phyloP scores from a whole-genome alignment of 2,888 invertebrate species.

The Morpho deidamia region DNA sequence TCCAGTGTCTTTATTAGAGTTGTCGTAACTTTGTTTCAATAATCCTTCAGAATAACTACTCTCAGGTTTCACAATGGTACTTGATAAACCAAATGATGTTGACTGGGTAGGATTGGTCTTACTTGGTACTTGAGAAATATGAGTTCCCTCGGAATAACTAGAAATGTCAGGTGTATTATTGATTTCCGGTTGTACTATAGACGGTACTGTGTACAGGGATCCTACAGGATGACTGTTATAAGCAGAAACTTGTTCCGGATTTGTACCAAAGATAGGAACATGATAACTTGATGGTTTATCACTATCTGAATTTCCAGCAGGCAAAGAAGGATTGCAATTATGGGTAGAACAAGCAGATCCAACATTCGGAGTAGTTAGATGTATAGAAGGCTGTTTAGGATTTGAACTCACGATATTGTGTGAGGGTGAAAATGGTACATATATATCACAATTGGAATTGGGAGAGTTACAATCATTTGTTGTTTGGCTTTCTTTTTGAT shows the following conservation, averaged over 20 bases:
- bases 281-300: constrained; percentile 37
- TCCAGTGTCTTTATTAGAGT: background rate
- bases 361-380: constrained; percentile 48
- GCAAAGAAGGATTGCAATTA: constrained; percentile 23
- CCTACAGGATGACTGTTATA: constrained; percentile 1
- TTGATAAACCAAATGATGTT: background rate
- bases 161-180: constrained; percentile 6
- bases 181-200: background rate
- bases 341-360: constrained; percentile 32
- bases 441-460: constrained; percentile 11
- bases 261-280: constrained; percentile 30
- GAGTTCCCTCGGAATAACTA: constrained; percentile 18
- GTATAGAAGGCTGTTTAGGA: constrained; percentile 33
- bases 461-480: constrained; percentile 11
- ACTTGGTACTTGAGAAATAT: constrained; percentile 8
- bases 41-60: background rate
- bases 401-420: constrained; percentile 1
- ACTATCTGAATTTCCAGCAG: constrained; percentile 19
- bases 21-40: background rate
- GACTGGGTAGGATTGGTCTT: background rate
- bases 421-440: constrained; percentile 19
- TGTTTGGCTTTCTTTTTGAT: background rate
- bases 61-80: background rate
- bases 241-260: constrained; percentile 22
- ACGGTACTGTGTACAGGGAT: constrained; percentile 5